These are phyloP conservation scores for Sturnus vulgaris DNA, from an alignment of 2,113 vertebrate species.

Conservation along the genomic window DNA sequence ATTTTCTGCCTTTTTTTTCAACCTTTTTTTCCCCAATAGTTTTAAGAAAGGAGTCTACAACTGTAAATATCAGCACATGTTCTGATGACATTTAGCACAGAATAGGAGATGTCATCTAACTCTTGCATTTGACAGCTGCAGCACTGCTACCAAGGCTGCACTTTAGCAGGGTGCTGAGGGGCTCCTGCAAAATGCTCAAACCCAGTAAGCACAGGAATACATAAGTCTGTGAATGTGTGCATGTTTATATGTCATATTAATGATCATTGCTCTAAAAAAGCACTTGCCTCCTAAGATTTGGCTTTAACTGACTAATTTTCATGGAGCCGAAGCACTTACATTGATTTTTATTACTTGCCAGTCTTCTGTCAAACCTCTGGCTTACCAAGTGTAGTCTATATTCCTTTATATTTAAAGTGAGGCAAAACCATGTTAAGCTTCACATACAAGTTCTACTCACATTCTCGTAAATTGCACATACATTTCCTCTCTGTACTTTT, in stretches of 20 bases:
- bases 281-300: neutral
- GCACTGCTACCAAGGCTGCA: neutral
- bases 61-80: neutral
- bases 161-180: neutral
- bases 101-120: neutral
- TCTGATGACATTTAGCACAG: neutral
- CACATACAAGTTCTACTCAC: neutral
- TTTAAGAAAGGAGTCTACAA: neutral
- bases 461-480: neutral
- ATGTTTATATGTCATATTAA: neutral
- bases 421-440: neutral
- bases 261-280: neutral
- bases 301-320: neutral
- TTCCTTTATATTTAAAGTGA: neutral
- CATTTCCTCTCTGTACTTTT: neutral
- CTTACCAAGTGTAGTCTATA: neutral
- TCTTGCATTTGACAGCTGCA: neutral
- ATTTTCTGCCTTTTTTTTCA: neutral
- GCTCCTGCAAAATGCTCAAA: neutral
- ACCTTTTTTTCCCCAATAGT: too few species aligned
- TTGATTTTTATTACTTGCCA: neutral
- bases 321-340: neutral
- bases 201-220: neutral
- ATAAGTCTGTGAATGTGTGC: neutral
- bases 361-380: neutral